Percentiles rank a stretch among this genome's conserved stretches.
These are phyloP conservation scores for Dione vanillae DNA, from an alignment of 2,888 invertebrate genomes.

Conservation along the genomic window DNA sequence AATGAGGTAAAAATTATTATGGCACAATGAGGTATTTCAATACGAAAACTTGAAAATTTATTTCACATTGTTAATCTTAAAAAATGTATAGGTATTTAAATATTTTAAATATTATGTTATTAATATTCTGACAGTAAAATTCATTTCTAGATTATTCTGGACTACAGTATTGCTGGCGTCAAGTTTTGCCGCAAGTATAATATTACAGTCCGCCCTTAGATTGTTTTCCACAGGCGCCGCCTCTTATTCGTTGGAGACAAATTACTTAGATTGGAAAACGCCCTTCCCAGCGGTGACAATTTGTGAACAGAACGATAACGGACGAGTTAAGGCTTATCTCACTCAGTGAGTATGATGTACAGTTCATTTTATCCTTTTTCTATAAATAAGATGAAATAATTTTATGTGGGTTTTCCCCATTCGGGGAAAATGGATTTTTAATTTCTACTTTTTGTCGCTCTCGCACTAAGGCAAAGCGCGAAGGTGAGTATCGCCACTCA, in stretches of 20 bases:
- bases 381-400: background rate
- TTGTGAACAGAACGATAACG: constrained; percentile 77
- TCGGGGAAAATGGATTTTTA: too few species aligned
- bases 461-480: too few species aligned
- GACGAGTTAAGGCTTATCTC: constrained; percentile 55
- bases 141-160: constrained; percentile 81
- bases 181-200: constrained; percentile 58
- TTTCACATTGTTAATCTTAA: too few species aligned
- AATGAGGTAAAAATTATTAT: too few species aligned
- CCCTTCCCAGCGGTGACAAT: constrained; percentile 86
- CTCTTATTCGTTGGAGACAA: constrained; percentile 83
- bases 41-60: too few species aligned
- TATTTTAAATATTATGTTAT: background rate
- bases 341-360: background rate
- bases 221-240: constrained; percentile 76
- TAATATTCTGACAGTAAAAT: background rate
- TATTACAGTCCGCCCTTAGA: constrained; percentile 71
- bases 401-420: too few species aligned
- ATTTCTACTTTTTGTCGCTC: too few species aligned
- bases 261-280: constrained; percentile 86
- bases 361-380: background rate
- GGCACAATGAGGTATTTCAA: too few species aligned
- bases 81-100: too few species aligned
- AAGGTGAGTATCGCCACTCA: too few species aligned
- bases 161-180: constrained; percentile 67